Evolutionary conservation across 2,113 vertebrate genomes (phyloP).

Genomic region (Meleagris gallopavo): DNA sequence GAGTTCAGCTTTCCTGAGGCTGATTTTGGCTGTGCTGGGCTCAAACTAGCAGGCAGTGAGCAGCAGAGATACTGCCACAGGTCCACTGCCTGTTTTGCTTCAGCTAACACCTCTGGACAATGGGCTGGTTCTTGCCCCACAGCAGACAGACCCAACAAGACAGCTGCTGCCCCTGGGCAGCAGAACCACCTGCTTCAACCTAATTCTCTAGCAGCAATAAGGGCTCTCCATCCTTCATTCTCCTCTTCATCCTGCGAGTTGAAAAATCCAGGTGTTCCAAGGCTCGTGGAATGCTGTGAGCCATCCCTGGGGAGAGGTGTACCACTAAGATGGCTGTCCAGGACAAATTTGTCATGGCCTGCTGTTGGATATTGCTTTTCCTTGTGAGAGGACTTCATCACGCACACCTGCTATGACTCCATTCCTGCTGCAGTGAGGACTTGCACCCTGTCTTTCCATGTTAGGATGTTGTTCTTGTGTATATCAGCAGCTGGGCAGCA

Average conservation of each 20-base stretch:
- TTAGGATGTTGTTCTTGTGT: background rate
- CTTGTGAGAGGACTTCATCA: background rate
- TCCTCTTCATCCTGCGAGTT: background rate
- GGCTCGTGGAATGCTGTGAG: background rate
- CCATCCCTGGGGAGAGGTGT: background rate
- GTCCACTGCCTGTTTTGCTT: background rate
- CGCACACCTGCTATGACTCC: background rate
- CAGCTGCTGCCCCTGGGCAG: background rate
- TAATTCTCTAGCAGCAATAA: background rate
- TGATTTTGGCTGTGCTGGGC: background rate
- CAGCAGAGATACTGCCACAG: background rate
- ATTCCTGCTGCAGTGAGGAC: background rate
- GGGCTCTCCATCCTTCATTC: background rate
- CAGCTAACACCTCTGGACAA: background rate
- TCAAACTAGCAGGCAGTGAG: background rate
- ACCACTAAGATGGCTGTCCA: background rate
- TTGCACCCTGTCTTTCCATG: background rate
- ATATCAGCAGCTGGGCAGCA: background rate
- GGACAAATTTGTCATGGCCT: fast-evolving
- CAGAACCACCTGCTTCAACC: background rate
- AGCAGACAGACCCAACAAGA: background rate
- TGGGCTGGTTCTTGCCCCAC: background rate
- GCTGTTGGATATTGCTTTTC: background rate
- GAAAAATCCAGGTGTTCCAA: background rate
- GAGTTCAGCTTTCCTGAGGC: background rate